Conservation (phyloP, 2,888 invertebrate genomes). For the Tholera decimalis region DNA sequence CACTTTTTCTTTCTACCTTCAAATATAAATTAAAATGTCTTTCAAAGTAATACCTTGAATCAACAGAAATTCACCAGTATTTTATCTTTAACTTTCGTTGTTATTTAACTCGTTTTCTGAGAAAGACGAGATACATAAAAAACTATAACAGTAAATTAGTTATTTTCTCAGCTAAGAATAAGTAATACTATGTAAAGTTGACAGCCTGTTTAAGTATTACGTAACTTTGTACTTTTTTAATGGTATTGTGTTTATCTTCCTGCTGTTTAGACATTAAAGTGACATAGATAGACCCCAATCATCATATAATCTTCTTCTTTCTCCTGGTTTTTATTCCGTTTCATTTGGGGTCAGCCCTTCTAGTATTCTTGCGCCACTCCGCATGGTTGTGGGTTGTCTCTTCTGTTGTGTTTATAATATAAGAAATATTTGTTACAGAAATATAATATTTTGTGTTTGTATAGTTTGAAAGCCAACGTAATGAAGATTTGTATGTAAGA, state of each 20-base stretch:
- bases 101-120: background rate
- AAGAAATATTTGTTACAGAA: no score
- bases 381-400: no score
- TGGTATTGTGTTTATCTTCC: conserved; percentile 21
- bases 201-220: conserved; percentile 4
- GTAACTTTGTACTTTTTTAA: conserved; percentile 15
- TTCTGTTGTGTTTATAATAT: no score
- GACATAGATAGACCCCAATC: no score
- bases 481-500: conserved; percentile 8
- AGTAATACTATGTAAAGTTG: background rate
- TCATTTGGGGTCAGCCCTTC: no score
- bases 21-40: no score
- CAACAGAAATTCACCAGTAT: background rate
- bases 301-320: no score
- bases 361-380: no score
- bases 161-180: conserved; percentile 1
- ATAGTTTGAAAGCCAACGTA: conserved; percentile 23
- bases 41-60: no score
- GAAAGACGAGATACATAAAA: background rate
- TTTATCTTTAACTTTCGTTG: background rate
- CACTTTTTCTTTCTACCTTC: no score
- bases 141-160: background rate
- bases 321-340: no score
- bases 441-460: no score
- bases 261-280: conserved; percentile 39